These are phyloP conservation scores for Scaptomyza caliginosa DNA, from an alignment of 2,888 invertebrate genomes.

Conservation along the genomic window DNA sequence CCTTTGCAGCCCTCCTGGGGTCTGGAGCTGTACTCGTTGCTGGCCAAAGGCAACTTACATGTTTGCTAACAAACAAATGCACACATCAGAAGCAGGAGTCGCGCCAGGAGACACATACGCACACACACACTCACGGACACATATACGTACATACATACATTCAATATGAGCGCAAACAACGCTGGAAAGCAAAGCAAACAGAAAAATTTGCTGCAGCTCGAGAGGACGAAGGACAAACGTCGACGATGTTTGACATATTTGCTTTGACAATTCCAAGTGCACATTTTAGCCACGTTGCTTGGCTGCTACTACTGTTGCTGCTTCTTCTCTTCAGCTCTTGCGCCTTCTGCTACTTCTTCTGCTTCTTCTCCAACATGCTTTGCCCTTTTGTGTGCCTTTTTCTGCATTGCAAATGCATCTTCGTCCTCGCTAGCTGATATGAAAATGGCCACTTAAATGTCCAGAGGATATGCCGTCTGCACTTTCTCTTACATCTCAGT, in stretches of 20 bases:
- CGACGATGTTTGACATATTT: constrained; percentile 79
- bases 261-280: constrained; percentile 79
- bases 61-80: constrained; percentile 78
- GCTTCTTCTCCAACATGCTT: constrained; percentile 26
- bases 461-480: constrained; percentile 50
- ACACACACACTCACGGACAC: constrained; percentile 17
- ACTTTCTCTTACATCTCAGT: background rate
- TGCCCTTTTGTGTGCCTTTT: constrained; percentile 59
- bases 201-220: constrained; percentile 63
- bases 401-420: constrained; percentile 62
- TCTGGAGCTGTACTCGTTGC: constrained; percentile 27
- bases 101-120: constrained; percentile 57
- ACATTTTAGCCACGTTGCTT: constrained; percentile 74
- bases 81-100: constrained; percentile 61
- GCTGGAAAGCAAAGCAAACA: constrained; percentile 74
- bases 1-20: constrained; percentile 14
- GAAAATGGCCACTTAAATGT: constrained; percentile 74
- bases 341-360: constrained; percentile 9
- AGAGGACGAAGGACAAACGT: constrained; percentile 65
- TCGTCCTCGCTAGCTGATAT: constrained; percentile 49
- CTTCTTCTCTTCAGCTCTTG: constrained; percentile 7
- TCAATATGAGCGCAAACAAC: constrained; percentile 72
- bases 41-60: constrained; percentile 78
- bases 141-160: constrained; percentile 13
- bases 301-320: constrained; percentile 14